Percentiles rank a stretch among this genome's conserved stretches.
These are phyloP conservation scores for Holothuria leucospilota DNA, from an alignment of 53 echinoderm and acorn worm genomes.

Conservation along the genomic window DNA sequence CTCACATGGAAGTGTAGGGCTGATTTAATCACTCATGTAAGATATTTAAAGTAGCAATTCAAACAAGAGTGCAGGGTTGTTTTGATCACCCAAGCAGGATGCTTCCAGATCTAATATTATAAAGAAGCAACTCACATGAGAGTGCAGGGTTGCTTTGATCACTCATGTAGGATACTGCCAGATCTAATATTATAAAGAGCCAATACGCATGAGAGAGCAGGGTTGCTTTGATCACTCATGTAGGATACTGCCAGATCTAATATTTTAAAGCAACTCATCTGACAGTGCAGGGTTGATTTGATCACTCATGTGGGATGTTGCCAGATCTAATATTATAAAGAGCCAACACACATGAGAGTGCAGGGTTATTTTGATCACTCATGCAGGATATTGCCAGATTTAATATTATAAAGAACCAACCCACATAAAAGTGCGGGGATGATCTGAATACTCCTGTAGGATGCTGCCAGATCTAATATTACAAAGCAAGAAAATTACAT, in stretches of 20 bases:
- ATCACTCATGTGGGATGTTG: no score
- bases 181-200: no score
- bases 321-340: no score
- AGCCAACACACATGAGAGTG: not conserved
- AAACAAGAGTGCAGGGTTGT: no score
- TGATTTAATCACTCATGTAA: not conserved
- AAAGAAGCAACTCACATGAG: no score
- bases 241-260: not conserved
- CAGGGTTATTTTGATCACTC: not conserved
- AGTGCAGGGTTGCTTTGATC: no score
- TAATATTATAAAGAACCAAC: not conserved
- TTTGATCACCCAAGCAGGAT: no score
- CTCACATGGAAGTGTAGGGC: not conserved
- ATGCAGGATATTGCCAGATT: not conserved
- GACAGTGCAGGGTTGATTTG: no score
- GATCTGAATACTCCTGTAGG: not conserved
- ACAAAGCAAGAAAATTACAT: no score
- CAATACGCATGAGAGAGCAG: not conserved
- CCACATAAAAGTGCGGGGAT: not conserved
- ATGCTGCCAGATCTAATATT: not conserved
- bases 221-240: not conserved
- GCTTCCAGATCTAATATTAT: not conserved
- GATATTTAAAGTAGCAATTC: no score
- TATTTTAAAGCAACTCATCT: no score
- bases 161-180: no score